Conservation (phyloP, 2,113 vertebrate species). For the Polyodon spathula region DNA sequence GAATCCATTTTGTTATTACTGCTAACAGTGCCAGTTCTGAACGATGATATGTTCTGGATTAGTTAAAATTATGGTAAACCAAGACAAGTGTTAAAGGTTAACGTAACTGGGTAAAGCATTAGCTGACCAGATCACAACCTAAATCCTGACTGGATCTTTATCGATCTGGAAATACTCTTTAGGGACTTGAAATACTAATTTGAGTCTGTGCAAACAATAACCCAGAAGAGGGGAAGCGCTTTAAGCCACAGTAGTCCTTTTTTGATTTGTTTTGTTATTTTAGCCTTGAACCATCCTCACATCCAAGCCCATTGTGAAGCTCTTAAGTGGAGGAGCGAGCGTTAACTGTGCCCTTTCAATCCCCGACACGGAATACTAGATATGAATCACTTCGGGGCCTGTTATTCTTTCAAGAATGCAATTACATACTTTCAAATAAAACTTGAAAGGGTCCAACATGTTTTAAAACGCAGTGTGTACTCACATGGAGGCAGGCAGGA, state of each 20-base stretch:
- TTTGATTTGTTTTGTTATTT: constrained; percentile 27
- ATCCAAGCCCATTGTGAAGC: constrained; percentile 32
- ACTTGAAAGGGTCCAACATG: constrained; percentile 96
- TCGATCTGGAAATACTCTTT: not conserved
- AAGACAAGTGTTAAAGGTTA: no score
- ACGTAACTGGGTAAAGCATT: no score
- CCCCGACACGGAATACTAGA: constrained; percentile 88
- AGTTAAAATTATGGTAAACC: no score
- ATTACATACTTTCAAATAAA: constrained; percentile 99
- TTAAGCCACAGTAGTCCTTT: not conserved
- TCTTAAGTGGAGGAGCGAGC: constrained; percentile 39
- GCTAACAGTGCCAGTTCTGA: no score
- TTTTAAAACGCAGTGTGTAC: constrained; percentile 95
- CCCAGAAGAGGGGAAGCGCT: not conserved
- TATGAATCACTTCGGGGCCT: constrained; percentile 86
- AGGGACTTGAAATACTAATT: not conserved
- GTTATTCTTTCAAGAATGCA: constrained; percentile 98
- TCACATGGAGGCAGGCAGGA: constrained; percentile 82
- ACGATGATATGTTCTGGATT: no score
- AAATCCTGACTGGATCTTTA: no score
- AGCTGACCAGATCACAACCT: no score
- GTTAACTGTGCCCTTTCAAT: constrained; percentile 87
- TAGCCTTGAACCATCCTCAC: constrained; percentile 25
- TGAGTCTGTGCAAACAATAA: no score
- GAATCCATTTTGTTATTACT: no score